phyloP scores from a whole-genome alignment of 2,888 invertebrate genomes.

The Callimorpha dominula region DNA sequence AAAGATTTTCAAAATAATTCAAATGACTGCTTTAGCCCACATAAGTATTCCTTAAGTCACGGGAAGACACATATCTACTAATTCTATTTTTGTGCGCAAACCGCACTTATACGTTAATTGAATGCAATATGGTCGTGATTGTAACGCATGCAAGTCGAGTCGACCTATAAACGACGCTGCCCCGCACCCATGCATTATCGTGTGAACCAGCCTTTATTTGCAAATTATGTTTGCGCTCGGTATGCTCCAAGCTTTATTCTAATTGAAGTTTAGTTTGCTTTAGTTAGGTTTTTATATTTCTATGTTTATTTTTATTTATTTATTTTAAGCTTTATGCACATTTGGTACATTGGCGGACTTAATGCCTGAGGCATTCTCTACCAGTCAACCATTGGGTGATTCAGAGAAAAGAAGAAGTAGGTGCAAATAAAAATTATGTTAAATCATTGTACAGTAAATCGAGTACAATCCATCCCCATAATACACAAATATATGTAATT shows the following conservation, averaged over 20 bases:
- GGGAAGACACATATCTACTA: neutral
- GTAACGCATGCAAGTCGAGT: slow-evolving; percentile 41
- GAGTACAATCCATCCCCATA: too few relatives aligned
- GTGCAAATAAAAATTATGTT: too few relatives aligned
- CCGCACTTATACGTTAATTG: slow-evolving; percentile 19
- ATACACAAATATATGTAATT: too few relatives aligned
- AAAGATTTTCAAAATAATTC: neutral
- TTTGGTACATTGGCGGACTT: too few relatives aligned
- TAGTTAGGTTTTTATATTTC: neutral
- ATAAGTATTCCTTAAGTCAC: neutral
- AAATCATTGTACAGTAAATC: too few relatives aligned
- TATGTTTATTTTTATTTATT: neutral
- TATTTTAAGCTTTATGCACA: too few relatives aligned
- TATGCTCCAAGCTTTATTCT: slow-evolving; percentile 65
- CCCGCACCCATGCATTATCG: slow-evolving; percentile 53
- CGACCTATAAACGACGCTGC: slow-evolving; percentile 53
- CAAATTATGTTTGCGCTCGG: slow-evolving; percentile 58
- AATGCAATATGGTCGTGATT: slow-evolving; percentile 39
- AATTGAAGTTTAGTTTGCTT: slow-evolving; percentile 63
- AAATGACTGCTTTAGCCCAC: neutral
- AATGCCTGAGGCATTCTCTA: too few relatives aligned
- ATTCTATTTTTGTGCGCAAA: slow-evolving; percentile 15
- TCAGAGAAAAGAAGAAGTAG: too few relatives aligned
- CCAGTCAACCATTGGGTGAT: too few relatives aligned
- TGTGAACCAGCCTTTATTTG: slow-evolving; percentile 67